phyloP scores from a whole-genome alignment of 2,113 vertebrate genomes.

The Oreochromis tanganicae region DNA sequence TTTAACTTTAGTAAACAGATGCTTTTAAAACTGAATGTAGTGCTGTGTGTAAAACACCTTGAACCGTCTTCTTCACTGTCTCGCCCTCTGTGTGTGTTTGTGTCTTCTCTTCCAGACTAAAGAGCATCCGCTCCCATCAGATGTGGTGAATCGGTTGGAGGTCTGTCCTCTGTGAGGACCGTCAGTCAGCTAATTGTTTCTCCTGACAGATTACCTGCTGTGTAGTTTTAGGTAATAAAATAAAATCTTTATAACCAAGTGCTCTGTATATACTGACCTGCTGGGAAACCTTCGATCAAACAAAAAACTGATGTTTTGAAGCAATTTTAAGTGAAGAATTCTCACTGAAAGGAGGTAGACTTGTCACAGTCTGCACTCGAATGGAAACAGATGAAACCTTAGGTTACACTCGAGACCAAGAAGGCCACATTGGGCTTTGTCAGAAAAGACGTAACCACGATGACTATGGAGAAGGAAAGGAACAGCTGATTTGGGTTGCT shows the following conservation, averaged over 20 bases:
- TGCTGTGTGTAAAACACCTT: fast-evolving
- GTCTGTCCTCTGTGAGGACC: constrained; percentile 43
- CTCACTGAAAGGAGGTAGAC: neutral
- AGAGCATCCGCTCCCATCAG: neutral
- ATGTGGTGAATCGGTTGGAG: neutral
- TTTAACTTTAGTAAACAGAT: neutral
- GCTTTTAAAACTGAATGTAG: neutral
- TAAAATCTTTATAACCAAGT: neutral
- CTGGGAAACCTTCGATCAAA: neutral
- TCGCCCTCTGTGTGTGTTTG: neutral
- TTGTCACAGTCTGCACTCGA: fast-evolving
- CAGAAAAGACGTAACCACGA: neutral
- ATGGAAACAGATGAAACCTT: fast-evolving
- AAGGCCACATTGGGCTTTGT: neutral
- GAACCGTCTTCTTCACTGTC: neutral
- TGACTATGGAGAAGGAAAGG: neutral
- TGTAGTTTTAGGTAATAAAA: neutral
- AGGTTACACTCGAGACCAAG: neutral
- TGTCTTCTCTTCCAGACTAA: constrained; percentile 10
- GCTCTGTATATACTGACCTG: neutral
- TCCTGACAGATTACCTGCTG: neutral
- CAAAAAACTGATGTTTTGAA: neutral
- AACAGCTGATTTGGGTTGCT: neutral
- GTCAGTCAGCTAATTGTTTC: neutral
- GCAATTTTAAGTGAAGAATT: neutral